Evolutionary conservation across 2,888 invertebrate species (phyloP).

Genomic region (Machimus atricapillus): DNA sequence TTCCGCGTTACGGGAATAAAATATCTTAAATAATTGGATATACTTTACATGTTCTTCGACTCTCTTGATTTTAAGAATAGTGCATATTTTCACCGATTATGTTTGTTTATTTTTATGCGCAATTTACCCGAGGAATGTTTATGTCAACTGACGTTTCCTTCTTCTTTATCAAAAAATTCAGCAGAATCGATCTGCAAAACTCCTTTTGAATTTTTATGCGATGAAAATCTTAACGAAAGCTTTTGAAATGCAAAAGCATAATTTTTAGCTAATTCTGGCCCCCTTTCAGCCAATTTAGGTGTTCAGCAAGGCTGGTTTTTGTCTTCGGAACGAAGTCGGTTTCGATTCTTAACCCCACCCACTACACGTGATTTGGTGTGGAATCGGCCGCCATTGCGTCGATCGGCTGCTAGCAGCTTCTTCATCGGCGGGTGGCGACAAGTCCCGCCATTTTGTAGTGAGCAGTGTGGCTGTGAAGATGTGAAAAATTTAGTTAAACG

Average conservation of each 20-base stretch:
- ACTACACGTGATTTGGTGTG: too few relatives aligned
- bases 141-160: not conserved
- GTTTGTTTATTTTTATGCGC: not conserved
- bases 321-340: too few relatives aligned
- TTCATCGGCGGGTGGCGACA: too few relatives aligned
- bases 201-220: not conserved
- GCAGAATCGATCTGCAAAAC: not conserved
- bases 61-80: not conserved
- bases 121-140: not conserved
- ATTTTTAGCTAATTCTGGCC: not conserved
- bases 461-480: too few relatives aligned
- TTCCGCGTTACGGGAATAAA: not conserved
- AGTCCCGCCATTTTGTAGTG: too few relatives aligned
- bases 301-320: too few relatives aligned
- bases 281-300: too few relatives aligned
- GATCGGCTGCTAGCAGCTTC: too few relatives aligned
- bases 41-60: not conserved
- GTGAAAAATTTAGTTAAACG: too few relatives aligned
- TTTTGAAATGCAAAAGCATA: not conserved
- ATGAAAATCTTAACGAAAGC: not conserved
- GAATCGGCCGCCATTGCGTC: too few relatives aligned
- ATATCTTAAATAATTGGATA: not conserved
- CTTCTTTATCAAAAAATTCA: not conserved
- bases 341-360: too few relatives aligned
- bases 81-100: not conserved